Evolutionary conservation across 2,888 invertebrate species (phyloP).

Genomic region (Galeruca laticollis): DNA sequence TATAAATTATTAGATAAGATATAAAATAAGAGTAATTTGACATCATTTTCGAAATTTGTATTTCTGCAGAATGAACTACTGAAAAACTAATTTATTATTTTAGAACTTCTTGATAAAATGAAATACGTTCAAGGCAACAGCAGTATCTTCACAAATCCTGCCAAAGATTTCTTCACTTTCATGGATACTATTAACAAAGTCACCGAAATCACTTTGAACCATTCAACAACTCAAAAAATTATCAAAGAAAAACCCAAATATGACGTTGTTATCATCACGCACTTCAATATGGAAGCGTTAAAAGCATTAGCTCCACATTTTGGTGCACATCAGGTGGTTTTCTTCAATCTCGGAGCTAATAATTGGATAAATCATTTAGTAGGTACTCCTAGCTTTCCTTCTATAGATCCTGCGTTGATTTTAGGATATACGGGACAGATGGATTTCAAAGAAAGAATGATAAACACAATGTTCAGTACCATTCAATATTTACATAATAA

Average conservation of each 20-base stretch:
- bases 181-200: background rate
- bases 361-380: slow-evolving; percentile 67
- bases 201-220: background rate
- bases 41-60: background rate
- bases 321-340: slow-evolving; percentile 58
- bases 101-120: background rate
- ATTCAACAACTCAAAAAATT: slow-evolving; percentile 61
- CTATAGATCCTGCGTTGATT: slow-evolving; percentile 68
- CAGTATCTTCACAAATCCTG: background rate
- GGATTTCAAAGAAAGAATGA: slow-evolving; percentile 42
- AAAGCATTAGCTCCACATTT: slow-evolving; percentile 61
- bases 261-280: slow-evolving; percentile 64
- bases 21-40: too few relatives aligned
- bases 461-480: slow-evolving; percentile 52
- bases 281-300: slow-evolving; percentile 67
- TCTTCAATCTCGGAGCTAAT: slow-evolving; percentile 65
- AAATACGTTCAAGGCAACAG: accelerated
- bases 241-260: slow-evolving; percentile 50
- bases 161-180: background rate
- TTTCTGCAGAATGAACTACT: background rate
- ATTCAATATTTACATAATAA: slow-evolving; percentile 38
- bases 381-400: slow-evolving; percentile 67
- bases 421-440: slow-evolving; percentile 48
- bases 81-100: background rate
- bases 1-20: too few relatives aligned